Evolutionary conservation across 2,113 vertebrate species (phyloP).

Genomic region (Pungitius pungitius): DNA sequence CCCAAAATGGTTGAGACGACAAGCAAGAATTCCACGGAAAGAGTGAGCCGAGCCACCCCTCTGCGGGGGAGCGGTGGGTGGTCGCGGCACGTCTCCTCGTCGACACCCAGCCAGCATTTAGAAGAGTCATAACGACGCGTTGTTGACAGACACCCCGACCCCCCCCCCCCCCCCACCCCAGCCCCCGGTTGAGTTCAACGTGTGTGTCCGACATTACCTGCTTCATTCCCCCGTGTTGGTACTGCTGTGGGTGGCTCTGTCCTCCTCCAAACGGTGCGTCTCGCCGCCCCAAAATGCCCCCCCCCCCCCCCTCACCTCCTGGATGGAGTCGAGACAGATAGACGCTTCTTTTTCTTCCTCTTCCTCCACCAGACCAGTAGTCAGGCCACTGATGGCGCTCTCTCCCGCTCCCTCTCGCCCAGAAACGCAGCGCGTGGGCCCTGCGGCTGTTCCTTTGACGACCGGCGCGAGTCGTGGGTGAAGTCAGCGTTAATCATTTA

Average conservation of each 20-base stretch:
- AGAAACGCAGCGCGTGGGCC: neutral
- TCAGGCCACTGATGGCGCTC: no score
- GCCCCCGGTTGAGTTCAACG: neutral
- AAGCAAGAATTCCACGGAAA: neutral
- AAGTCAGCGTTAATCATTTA: constrained; percentile 11
- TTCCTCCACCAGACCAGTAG: no score
- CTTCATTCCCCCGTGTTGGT: constrained; percentile 32
- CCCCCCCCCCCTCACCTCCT: neutral
- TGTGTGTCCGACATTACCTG: constrained; percentile 36
- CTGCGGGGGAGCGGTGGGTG: neutral
- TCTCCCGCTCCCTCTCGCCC: no score
- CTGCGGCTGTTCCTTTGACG: neutral
- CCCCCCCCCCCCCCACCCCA: no score
- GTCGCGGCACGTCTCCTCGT: neutral
- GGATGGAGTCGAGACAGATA: neutral
- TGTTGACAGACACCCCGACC: neutral
- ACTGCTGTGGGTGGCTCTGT: constrained; percentile 19
- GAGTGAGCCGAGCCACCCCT: neutral
- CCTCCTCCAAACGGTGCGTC: constrained; percentile 19
- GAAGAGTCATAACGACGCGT: fast-evolving
- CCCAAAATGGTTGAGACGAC: constrained; percentile 34
- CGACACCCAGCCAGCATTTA: neutral
- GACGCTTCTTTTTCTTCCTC: neutral
- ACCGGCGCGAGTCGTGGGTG: constrained; percentile 10
- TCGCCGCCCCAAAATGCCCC: neutral